These are phyloP conservation scores for Typhlichthys subterraneus DNA, from an alignment of 2,797 vertebrate species.

Conservation along the genomic window DNA sequence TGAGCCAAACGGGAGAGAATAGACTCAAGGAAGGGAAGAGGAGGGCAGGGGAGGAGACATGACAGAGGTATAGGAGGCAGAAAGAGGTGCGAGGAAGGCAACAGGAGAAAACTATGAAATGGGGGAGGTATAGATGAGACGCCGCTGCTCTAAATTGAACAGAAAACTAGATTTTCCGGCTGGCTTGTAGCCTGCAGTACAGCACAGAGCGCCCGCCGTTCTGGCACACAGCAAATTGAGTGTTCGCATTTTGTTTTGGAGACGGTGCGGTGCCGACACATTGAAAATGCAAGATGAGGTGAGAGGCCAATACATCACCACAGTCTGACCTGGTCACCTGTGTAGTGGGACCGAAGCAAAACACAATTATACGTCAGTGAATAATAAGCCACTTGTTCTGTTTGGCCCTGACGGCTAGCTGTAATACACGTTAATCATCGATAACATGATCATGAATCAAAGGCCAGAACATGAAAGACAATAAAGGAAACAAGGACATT, in stretches of 20 bases:
- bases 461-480: no score
- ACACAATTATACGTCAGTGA: no score
- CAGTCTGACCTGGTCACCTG: no score
- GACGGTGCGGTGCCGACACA: constrained; percentile 5
- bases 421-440: no score
- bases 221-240: constrained; percentile 22
- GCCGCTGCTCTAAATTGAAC: constrained; percentile 37
- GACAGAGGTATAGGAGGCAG: not conserved
- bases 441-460: no score
- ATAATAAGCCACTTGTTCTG: no score
- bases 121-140: constrained; percentile 9
- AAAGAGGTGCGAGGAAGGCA: not conserved
- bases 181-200: constrained; percentile 2
- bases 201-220: constrained; percentile 1
- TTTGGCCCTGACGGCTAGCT: no score
- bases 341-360: no score
- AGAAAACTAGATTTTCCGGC: constrained; percentile 42
- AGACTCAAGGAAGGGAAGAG: constrained; percentile 6
- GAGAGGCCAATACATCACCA: not conserved
- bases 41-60: constrained; percentile 24
- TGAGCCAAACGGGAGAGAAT: constrained; percentile 57
- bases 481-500: no score
- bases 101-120: not conserved
- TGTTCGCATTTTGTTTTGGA: constrained; percentile 12
- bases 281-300: not conserved